Evolutionary conservation across 1,140 invertebrate species (phyloP).

Genomic region (Drosophila nebulosa): DNA sequence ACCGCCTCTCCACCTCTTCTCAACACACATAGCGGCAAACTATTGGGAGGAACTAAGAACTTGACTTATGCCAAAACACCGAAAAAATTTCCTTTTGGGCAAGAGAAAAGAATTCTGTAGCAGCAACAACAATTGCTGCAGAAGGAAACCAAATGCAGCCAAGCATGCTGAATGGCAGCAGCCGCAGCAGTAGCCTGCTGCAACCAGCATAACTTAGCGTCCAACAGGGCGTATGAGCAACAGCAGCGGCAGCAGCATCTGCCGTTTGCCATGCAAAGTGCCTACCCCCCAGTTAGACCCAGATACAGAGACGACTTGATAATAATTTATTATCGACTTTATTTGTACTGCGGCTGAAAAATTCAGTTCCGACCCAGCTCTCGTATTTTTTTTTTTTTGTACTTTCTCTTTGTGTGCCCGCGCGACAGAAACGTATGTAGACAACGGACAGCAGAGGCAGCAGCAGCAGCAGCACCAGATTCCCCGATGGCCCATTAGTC

Average conservation of each 20-base stretch:
- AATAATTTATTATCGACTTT: conserved; percentile 76
- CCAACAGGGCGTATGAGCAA: conserved; percentile 69
- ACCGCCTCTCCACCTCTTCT: background rate
- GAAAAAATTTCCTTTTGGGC: conserved; percentile 65
- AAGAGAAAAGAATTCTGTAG: conserved; percentile 33
- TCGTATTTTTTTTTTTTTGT: background rate
- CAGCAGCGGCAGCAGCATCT: conserved; percentile 21
- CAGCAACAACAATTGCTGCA: conserved; percentile 31
- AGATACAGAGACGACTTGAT: conserved; percentile 57
- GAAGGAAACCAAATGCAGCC: conserved; percentile 35
- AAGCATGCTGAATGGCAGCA: conserved; percentile 64
- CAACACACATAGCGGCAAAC: too few relatives aligned
- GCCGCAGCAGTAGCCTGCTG: conserved; percentile 11
- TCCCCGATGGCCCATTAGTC: conserved; percentile 72
- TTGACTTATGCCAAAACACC: conserved; percentile 71
- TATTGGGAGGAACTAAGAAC: conserved; percentile 23
- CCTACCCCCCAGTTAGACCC: background rate
- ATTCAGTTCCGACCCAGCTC: background rate
- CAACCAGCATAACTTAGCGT: conserved; percentile 40
- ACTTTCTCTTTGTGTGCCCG: conserved; percentile 4
- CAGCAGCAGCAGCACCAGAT: conserved; percentile 9
- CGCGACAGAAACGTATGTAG: conserved; percentile 53
- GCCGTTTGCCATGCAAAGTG: conserved; percentile 62
- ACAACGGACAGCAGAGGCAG: background rate
- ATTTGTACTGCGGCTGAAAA: conserved; percentile 30